These are phyloP conservation scores for Palythoa heliodiscus DNA, from an alignment of 92 coral and sea anemone genomes.

Conservation along the genomic window DNA sequence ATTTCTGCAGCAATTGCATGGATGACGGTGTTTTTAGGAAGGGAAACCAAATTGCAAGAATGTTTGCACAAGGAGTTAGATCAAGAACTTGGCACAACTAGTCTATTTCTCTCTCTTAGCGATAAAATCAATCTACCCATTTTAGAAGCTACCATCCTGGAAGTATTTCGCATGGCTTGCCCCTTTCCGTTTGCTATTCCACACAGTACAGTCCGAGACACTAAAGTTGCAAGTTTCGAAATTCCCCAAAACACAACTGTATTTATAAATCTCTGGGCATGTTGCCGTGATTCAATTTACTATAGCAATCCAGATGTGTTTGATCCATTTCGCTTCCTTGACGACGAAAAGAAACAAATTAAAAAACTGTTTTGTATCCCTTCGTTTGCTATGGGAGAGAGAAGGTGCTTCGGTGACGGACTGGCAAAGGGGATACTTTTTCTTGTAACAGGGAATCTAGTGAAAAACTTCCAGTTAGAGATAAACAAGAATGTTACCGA, in stretches of 20 bases:
- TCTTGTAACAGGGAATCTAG: slow-evolving; percentile 47
- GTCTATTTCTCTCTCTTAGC: neutral
- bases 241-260: slow-evolving; percentile 66
- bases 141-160: slow-evolving; percentile 62
- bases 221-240: slow-evolving; percentile 45
- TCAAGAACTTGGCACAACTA: neutral
- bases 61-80: slow-evolving; percentile 30
- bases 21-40: slow-evolving; percentile 11
- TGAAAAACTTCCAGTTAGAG: slow-evolving; percentile 48
- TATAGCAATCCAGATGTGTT: slow-evolving; percentile 51
- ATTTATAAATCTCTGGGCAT: slow-evolving; percentile 60
- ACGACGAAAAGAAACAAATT: slow-evolving; percentile 11
- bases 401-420: slow-evolving; percentile 64
- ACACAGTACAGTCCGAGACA: slow-evolving; percentile 60
- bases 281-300: slow-evolving; percentile 52
- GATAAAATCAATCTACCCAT: slow-evolving; percentile 37
- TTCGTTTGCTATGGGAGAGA: slow-evolving; percentile 63
- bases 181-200: slow-evolving; percentile 64
- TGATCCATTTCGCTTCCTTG: slow-evolving; percentile 63
- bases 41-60: slow-evolving; percentile 32
- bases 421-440: slow-evolving; percentile 49
- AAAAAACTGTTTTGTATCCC: slow-evolving; percentile 34
- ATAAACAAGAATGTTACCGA: slow-evolving; percentile 28
- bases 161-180: slow-evolving; percentile 54
- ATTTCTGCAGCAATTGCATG: slow-evolving; percentile 18